Evolutionary conservation across 2,113 vertebrate genomes (phyloP), one percentile per base, ranked within the genome.

Genomic region (Sceloporus tristichus): DNA sequence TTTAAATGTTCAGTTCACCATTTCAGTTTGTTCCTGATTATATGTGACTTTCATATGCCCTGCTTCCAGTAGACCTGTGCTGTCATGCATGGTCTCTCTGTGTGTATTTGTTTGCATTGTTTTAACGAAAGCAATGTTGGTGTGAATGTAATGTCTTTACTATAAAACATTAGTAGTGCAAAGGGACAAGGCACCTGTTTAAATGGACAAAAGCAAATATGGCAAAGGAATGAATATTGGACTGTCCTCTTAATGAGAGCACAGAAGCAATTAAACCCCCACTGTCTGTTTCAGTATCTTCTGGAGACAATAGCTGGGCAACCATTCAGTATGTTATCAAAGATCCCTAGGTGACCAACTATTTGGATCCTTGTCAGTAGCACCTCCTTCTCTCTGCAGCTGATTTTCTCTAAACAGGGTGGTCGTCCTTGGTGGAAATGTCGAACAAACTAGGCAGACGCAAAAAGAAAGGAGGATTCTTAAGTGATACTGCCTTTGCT

Each of bases 151-250:
- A 23, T 93, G 70, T 94, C 73, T 82, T 94, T 88, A 79, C 74
- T 92, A 68, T 93, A 90, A 88, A 94, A 87, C 82, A 85, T 88
- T 95, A 90, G 27, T 71, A 89, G 66, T 87, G 85, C 94, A 89
- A 88, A 90, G 71, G 79, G 85, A 79, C 85, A 92, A 77, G 38
- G 23, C 1, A 89, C 23, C 34, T 89, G 86, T 82, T 54, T 82
- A 85, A 91, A 84, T 89, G 86, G 81, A 56, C 79, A 83, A 90
- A 75, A 48, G 84, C 89, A 56, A 82, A 9, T 77, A n/a, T 87
- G 83, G 86, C 62, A 76, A 90, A 74, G 9, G 88, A 86, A 84
- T 48, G 53, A 42, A 38, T 82, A 2, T 92, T 89, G 38, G 38
- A 81, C 90, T 91, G 73, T 56, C 75, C 42, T 68, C 14, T 38